Evolutionary conservation across 2,888 invertebrate species (phyloP), one percentile per base, ranked within the genome.

Genomic region (Ophion ventricosus): DNA sequence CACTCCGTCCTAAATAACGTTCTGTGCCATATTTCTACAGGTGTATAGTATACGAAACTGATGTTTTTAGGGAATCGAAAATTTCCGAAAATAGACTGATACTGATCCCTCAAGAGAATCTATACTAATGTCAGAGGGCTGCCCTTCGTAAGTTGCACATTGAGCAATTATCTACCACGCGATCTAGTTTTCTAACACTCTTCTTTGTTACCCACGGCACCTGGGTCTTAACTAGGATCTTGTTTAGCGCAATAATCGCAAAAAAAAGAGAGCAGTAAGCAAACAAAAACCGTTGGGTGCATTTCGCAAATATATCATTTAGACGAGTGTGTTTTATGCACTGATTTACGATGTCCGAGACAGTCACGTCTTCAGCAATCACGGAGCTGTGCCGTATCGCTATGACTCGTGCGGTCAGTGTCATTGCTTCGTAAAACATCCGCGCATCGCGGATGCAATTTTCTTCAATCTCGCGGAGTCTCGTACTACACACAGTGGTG

Each of bases 281-380:
- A 35, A 67, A 40, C 35, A 35, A 25, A 25, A 67, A 67, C 67
- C 17, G 67, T 72, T 57, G 11, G 17, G n/a, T 23, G 14, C 14
- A 35, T 40, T 49, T 49, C 54, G n/a, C 26, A 29, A 63, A 63
- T 56, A 35, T 23, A 64, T 56, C 20, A 23, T 64, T 64, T 64
- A 29, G 29, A 20, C 49, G 10, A 67, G n/a, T 67, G 35, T 75
- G 5, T 76, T 76, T 67, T 67, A 67, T 57, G 56, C 17, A 59
- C 66, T 57, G 64, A 35, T 76, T 67, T 76, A 67, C 57, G 76
- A 76, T n/a, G 57, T 43, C 40, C 67, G 67, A 57, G 76, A 66
- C 35, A 35, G 54, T 64, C 61, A 40, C 7, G 66, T 57, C 57
- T 56, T 25, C 7, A 14, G 67, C 26, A 57, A 76, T 75, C 11